Conservation (phyloP, 2,113 vertebrate genomes). For the Tupaia chinensis region DNA sequence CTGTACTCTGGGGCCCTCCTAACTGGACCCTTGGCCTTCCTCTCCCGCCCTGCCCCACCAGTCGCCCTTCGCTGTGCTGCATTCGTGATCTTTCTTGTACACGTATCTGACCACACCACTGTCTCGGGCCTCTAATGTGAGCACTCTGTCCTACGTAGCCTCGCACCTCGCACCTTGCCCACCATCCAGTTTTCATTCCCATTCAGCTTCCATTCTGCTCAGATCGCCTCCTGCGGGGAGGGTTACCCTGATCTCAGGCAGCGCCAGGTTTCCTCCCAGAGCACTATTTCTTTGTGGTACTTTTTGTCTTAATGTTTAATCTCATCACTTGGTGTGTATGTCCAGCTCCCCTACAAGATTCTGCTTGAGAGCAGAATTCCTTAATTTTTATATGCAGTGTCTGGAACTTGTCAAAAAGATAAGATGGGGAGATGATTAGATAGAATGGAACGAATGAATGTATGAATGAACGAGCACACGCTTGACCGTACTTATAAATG, state of each 20-base stretch:
- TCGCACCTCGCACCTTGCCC: too few species aligned
- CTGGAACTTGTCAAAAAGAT: not conserved
- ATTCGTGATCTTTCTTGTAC: not conserved
- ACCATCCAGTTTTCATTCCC: not conserved
- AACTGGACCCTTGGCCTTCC: not conserved
- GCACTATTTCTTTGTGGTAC: not conserved
- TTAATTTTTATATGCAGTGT: not conserved
- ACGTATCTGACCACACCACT: not conserved
- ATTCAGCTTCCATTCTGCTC: not conserved
- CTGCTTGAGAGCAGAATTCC: not conserved
- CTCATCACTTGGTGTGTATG: slow-evolving; percentile 1
- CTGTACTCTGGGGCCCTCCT: not conserved
- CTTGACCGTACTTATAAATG: not conserved
- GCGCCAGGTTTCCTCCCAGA: not conserved
- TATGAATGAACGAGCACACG: not conserved
- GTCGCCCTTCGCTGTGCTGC: not conserved
- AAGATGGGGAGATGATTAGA: not conserved
- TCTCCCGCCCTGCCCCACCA: not conserved
- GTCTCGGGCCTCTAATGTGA: not conserved
- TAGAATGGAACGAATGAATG: not conserved
- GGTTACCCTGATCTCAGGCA: not conserved
- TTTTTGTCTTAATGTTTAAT: slow-evolving; percentile 31
- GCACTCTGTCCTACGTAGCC: too few species aligned
- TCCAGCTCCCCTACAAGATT: not conserved
- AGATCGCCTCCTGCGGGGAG: not conserved